Conservation (phyloP, 1,140 invertebrate genomes). For the Hyles euphorbiae region DNA sequence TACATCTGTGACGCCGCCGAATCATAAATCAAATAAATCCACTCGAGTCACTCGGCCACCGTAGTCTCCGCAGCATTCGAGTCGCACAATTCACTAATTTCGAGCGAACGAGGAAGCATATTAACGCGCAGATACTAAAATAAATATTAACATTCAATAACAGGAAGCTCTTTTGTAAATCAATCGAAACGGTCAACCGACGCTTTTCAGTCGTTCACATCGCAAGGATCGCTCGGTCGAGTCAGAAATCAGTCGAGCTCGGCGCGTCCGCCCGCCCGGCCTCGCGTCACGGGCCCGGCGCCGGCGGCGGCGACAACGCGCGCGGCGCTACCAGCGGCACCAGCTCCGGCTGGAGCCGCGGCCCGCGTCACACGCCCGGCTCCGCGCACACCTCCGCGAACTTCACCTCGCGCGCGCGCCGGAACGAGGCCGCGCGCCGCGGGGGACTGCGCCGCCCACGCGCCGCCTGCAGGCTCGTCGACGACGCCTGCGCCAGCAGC, state of each 20-base stretch:
- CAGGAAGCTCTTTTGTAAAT: conserved; percentile 48
- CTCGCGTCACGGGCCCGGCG: conserved; percentile 41
- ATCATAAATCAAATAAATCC: conserved; percentile 17
- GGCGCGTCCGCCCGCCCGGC: conserved; percentile 39
- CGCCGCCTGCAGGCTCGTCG: conserved; percentile 52
- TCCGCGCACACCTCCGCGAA: conserved; percentile 68
- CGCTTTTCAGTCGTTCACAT: too few relatives aligned
- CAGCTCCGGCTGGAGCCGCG: conserved; percentile 66
- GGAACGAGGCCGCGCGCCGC: conserved; percentile 54
- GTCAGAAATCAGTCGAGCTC: conserved; percentile 52
- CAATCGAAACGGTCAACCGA: conserved; percentile 12
- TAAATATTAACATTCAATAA: conserved; percentile 25
- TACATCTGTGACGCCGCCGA: conserved; percentile 35
- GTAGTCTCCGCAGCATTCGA: conserved; percentile 1
- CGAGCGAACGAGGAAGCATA: conserved; percentile 45
- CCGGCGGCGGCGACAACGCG: conserved; percentile 21
- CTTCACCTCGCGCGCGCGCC: conserved; percentile 73
- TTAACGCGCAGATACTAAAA: conserved; percentile 25
- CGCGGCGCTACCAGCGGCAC: conserved; percentile 52
- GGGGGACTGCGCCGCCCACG: conserved; percentile 43
- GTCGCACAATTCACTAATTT: conserved; percentile 13
- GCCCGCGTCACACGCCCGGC: conserved; percentile 61
- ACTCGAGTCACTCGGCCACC: conserved; percentile 11
- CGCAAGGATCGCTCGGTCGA: too few relatives aligned
- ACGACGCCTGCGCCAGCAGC: conserved; percentile 61